These are phyloP conservation scores for Hapalemur alaotrensis DNA, from an alignment of 2,797 vertebrate species.

Conservation along the genomic window DNA sequence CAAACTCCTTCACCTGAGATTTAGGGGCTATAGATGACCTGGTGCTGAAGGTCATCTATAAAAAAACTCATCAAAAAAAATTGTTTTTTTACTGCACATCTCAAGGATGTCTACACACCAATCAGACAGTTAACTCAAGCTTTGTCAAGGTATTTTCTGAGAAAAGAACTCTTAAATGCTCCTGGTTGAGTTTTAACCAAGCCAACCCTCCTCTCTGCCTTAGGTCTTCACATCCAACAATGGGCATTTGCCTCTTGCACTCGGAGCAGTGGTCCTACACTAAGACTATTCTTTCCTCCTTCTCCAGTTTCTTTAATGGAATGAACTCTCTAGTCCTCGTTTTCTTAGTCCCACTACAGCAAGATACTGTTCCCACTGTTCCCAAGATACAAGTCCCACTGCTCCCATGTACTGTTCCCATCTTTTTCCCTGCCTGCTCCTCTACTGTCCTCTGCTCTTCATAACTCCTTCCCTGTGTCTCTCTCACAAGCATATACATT, in stretches of 20 bases:
- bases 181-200: slow-evolving; percentile 25
- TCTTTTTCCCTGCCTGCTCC: background rate
- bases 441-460: background rate
- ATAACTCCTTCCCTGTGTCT: background rate
- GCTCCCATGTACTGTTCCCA: no score
- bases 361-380: background rate
- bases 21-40: background rate
- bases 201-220: background rate
- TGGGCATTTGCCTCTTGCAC: background rate
- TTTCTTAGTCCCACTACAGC: background rate
- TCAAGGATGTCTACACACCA: background rate
- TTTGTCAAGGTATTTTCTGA: background rate
- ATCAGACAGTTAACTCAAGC: background rate
- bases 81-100: background rate
- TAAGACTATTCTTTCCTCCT: background rate
- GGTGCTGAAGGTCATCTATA: background rate
- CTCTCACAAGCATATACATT: background rate
- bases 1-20: slow-evolving; percentile 32
- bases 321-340: background rate
- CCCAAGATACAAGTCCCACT: no score
- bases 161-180: slow-evolving; percentile 29
- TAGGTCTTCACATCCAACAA: background rate
- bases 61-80: no score
- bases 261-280: background rate
- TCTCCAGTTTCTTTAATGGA: background rate